Evolutionary conservation across 2,888 invertebrate species (phyloP).

Genomic region (Apotomis turbidana): DNA sequence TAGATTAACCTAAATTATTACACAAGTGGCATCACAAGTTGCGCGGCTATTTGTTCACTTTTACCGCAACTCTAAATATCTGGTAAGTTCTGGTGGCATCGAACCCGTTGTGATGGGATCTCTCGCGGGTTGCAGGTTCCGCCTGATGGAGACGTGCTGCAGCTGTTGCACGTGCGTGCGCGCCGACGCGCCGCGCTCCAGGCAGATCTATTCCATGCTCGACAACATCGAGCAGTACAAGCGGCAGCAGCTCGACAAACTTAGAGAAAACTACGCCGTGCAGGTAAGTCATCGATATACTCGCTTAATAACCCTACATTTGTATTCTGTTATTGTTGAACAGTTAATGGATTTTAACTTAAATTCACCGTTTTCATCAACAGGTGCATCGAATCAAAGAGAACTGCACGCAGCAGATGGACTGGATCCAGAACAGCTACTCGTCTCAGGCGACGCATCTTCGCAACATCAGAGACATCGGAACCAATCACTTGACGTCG

Average conservation of each 20-base stretch:
- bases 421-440: slow-evolving; percentile 96
- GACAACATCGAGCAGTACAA: slow-evolving; percentile 96
- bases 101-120: not conserved
- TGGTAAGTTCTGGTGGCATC: not conserved
- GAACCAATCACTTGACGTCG: slow-evolving; percentile 93
- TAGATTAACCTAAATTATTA: not conserved
- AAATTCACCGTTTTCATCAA: slow-evolving; percentile 43
- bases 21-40: slow-evolving; percentile 3
- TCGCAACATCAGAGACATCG: slow-evolving; percentile 95
- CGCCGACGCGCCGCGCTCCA: slow-evolving; percentile 89
- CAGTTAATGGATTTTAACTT: not conserved
- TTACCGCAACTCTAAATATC: not conserved
- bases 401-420: slow-evolving; percentile 96
- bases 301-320: not conserved
- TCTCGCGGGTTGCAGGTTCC: slow-evolving; percentile 84
- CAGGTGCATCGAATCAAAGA: slow-evolving; percentile 95
- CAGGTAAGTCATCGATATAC: slow-evolving; percentile 83
- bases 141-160: slow-evolving; percentile 89
- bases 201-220: slow-evolving; percentile 93
- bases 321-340: not conserved
- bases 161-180: slow-evolving; percentile 90
- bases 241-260: slow-evolving; percentile 92
- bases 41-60: not conserved
- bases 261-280: slow-evolving; percentile 95
- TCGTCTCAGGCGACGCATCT: slow-evolving; percentile 93